Conservation (phyloP, 1,140 invertebrate genomes). For the Harlomillsia oculata region DNA sequence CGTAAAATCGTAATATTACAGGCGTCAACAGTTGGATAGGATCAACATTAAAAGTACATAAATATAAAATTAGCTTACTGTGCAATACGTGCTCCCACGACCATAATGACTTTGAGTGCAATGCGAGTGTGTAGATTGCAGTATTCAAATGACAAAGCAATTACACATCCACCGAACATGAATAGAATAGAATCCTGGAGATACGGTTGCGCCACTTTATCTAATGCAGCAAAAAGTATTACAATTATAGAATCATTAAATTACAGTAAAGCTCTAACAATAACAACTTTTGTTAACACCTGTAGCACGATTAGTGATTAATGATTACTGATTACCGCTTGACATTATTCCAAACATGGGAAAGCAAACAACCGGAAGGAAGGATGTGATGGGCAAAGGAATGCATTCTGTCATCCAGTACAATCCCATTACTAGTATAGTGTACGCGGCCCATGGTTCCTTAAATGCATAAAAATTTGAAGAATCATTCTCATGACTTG, state of each 20-base stretch:
- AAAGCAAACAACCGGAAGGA: conserved; percentile 71
- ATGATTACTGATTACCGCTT: not conserved
- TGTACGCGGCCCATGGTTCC: conserved; percentile 21
- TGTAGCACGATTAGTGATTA: too few species aligned
- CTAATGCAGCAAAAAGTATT: conserved; percentile 9
- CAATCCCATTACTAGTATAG: conserved; percentile 65
- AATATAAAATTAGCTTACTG: conserved; percentile 20
- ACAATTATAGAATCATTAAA: not conserved
- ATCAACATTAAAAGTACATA: not conserved
- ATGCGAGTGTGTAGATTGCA: conserved; percentile 73
- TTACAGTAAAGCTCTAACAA: not conserved
- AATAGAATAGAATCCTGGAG: conserved; percentile 33
- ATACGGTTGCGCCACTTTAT: conserved; percentile 27
- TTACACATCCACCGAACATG: conserved; percentile 67
- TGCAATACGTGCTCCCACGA: conserved; percentile 50
- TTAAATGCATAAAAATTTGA: not conserved
- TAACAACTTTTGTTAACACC: not conserved
- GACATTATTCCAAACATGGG: conserved; percentile 57
- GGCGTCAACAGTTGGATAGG: not conserved
- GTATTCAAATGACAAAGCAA: conserved; percentile 77
- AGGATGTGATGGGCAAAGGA: conserved; percentile 69
- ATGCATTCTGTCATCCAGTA: conserved; percentile 74
- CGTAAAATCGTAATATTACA: too few species aligned
- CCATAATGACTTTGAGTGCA: conserved; percentile 65
- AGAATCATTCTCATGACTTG: not conserved